Evolutionary conservation across 2,888 invertebrate species (phyloP), one percentile per base, ranked within the genome.

Genomic region (Axea sp.): DNA sequence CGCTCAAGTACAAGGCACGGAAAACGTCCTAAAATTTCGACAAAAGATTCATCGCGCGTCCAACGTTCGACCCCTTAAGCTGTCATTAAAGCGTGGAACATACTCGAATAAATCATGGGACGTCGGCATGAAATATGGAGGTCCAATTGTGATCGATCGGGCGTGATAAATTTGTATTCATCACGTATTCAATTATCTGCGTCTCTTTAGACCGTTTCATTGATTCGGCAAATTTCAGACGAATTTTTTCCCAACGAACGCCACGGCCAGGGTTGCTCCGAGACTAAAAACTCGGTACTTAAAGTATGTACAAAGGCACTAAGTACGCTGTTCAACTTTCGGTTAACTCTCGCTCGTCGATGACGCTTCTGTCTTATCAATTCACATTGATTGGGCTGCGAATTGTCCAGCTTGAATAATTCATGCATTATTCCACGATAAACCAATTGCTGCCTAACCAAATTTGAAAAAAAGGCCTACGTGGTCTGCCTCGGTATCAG

Each of bases 361-460:
- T 19, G 7, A 19, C 9, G 9, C 43, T 45, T 19, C 17, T 30
- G 19, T 4, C 39, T 28, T 75, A 77, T 81, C 76, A 75, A 69
- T 77, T 79, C 80, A 82, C 84, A 84, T 83, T 85, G 84, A 85
- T 85, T 86, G 84, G 84, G 79, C 83, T 81, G 81, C 79, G 81
- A 83, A 81, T 80, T 80, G 83, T 81, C 77, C 80, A 78, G 79
- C 76, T 76, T 86, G 86, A 86, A 86, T 86, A 82, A 86, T 86
- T 85, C 86, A 86, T 85, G 80, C 81, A 80, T 83, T 84, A 83
- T 81, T 81, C 81, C 77, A 72, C 82, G 81, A 83, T 83, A 84
- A 84, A 83, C 83, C 84, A 84, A 85, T 85, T 86, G 84, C 81
- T 77, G 75, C 78, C 76, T 78, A 79, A 77, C 76, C 79, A 79